Base-by-base conservation (phyloP, 2,888 invertebrate genomes). In the Hoplodrina ambigua region DNA sequence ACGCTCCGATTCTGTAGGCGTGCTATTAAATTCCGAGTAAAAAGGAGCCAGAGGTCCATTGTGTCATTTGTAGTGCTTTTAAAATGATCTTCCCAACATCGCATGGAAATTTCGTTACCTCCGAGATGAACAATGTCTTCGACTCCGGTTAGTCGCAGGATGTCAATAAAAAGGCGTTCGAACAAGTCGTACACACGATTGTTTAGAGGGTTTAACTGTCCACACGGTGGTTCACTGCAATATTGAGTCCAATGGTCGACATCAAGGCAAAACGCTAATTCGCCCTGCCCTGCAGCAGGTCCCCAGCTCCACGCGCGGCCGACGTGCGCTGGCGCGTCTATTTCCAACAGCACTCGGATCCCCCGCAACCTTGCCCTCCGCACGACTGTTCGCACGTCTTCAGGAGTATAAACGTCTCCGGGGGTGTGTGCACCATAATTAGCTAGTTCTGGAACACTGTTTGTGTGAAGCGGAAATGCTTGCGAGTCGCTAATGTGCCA, bases 401-500 rank as follows among this genome's bases (percentile, higher is more conserved):
- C 97, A 2, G 96, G 92, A 0, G 97, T 96, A 85, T 98, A 98
- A 2, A 97, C 96, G 81, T 97, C 97, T 49, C 97, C 97, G 70
- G 97, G 97, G 17, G 98, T 97, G 86, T 98, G 98, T 0, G 98
- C 98, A 30, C 99, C 99, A 88, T 97, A 97, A 60, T 97, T 95
- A 0, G 97, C 97, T 88, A 98, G 93, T 87, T 98, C 97, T 0
- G 98, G 98, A 73, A 97, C 97, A 75, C 96, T 96, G 20, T 97
- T 97, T 67, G 98, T 97, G 75, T 97, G 97, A 88, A 98, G 97
- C 0, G 99, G 98, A 94, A 99, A 99, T 74, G 98, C 98, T 90
- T 99, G 98, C 5, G 98, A 98, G 90, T 99, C 99, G 1, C 97
- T 97, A 33, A 98, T 96, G 85, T 98, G 98, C 99, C 99, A 99